Base-by-base conservation (phyloP, 2,797 vertebrate species). In the Poecilia wingei region DNA sequence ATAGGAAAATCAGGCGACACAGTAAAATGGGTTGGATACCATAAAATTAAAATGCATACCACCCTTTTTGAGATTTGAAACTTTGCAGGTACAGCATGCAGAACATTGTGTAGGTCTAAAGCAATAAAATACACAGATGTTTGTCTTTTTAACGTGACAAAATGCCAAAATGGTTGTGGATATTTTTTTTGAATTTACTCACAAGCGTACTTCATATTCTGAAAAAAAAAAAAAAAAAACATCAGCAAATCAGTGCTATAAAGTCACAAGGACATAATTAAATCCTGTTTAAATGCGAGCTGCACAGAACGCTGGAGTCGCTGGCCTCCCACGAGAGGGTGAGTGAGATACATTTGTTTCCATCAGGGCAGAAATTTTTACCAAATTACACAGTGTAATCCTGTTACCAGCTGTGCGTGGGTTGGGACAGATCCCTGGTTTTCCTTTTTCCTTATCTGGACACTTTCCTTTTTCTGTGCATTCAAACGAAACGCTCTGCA, bases 301-400 rank as follows among this genome's bases (percentile, higher is more conserved):
- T 25, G 20, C 20, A 33, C 46, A 31, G 20, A 79, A 66, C 16
- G 5, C 49, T 75, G 64, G 64, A 75, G 51, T 69, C 59, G 57
- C 49, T 6, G 18, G 33, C 59, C 55, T 79, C 70, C 14, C 20
- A 28, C 13, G 13, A 45, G 47, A 53, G 39, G 39, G 28, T 46
- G 59, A 55, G n/a, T n/a, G n/a, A 53, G 45, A 46, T 71, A 39
- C 39, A 14, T 68, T 59, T 70, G 51, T 75, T 47, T 66, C 28
- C 45, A 53, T 41, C 53, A 71, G 16, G 55, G 25, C 39, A 39
- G 61, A 20, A 20, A 10, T 47, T 75, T 31, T 79, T 20, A 61
- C 72, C 43, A 76, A 72, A 72, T 75, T 25, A 77, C 64, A 46
- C 66, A 43, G 3, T 49, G 55, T 66, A 14, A 83, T 81, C 74